phyloP scores from a whole-genome alignment of 2,113 vertebrate genomes.

The Puma concolor region DNA sequence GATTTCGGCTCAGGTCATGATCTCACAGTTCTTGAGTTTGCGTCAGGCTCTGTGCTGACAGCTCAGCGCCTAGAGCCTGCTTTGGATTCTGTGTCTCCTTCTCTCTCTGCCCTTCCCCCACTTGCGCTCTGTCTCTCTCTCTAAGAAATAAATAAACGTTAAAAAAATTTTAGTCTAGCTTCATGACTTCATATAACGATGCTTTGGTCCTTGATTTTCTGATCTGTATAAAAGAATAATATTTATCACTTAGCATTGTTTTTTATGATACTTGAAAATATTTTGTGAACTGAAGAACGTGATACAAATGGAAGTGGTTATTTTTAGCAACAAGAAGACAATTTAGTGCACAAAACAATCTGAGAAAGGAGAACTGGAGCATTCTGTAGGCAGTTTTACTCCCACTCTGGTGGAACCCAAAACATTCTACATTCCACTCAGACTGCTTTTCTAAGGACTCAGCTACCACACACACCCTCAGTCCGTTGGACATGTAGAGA shows the following conservation, averaged over 20 bases:
- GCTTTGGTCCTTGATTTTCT: neutral
- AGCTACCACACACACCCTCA: neutral
- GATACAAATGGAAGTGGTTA: neutral
- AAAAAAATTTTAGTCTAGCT: neutral
- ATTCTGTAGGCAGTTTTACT: neutral
- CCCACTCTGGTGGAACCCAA: neutral
- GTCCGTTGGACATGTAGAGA: neutral
- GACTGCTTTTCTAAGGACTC: neutral
- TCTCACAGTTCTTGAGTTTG: too few relatives aligned
- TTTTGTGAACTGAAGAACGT: neutral
- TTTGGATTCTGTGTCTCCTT: too few relatives aligned
- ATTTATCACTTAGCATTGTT: neutral
- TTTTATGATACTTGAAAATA: slow-evolving; percentile 11
- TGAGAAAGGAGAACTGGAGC: neutral
- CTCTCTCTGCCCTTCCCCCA: too few relatives aligned
- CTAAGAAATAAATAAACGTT: too few relatives aligned
- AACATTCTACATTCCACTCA: neutral
- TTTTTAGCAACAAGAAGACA: neutral
- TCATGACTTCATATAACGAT: neutral
- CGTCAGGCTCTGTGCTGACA: too few relatives aligned
- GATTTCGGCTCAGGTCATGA: too few relatives aligned
- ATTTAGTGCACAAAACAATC: neutral
- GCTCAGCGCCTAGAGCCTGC: too few relatives aligned
- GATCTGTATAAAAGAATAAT: neutral
- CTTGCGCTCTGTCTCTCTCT: too few relatives aligned